Percentiles rank a stretch among this genome's conserved stretches.
Conservation (phyloP, 53 echinoderm and acorn worm species). For the Holothuria scabra region DNA sequence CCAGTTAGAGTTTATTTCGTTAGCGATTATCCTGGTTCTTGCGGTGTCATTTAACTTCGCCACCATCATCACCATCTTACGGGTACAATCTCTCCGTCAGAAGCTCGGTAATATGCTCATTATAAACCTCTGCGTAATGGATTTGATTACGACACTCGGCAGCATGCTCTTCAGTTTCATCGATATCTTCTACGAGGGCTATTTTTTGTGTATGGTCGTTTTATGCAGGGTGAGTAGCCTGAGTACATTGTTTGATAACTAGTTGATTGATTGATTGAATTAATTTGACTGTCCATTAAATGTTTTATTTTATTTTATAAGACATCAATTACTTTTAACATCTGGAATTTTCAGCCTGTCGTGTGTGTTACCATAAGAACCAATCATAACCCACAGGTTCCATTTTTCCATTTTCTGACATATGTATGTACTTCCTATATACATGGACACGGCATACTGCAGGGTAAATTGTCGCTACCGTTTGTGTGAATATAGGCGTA, state of each 20-base stretch:
- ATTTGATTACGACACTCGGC: slow-evolving; percentile 8
- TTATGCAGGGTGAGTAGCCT: slow-evolving; percentile 12
- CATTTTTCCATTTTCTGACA: no score
- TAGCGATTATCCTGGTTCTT: background rate
- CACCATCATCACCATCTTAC: slow-evolving; percentile 4
- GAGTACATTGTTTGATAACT: background rate
- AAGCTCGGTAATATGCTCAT: slow-evolving; percentile 18
- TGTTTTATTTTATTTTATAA: no score
- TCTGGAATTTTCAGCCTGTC: no score
- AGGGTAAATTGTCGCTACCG: no score
- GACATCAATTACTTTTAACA: no score
- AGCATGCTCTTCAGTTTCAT: slow-evolving; percentile 30
- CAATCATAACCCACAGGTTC: no score
- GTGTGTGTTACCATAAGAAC: no score
- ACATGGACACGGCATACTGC: no score
- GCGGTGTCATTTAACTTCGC: background rate
- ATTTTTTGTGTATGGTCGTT: background rate
- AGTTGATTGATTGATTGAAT: no score
- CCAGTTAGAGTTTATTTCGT: background rate
- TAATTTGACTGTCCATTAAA: no score
- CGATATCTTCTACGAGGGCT: slow-evolving; percentile 29
- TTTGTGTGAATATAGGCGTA: no score
- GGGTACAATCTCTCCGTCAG: slow-evolving; percentile 1
- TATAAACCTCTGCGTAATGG: slow-evolving; percentile 23
- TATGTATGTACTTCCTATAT: no score